A percentile compares a stretch with the other conserved stretches of the same genome.
Conservation (phyloP, 1,140 invertebrate genomes). For the Gryon sp. region DNA sequence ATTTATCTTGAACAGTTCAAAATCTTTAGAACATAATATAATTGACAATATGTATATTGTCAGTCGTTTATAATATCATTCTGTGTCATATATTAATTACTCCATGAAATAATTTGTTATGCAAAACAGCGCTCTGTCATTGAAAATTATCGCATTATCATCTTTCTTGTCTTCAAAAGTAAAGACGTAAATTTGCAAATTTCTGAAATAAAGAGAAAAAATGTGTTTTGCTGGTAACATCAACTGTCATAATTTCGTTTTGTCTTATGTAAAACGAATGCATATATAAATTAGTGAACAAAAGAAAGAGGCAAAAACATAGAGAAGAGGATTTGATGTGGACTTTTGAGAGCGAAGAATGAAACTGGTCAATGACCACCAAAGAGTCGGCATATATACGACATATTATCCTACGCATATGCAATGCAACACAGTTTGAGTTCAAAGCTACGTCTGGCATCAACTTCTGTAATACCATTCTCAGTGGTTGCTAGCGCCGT, state of each 20-base stretch:
- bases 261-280: not conserved
- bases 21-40: too few relatives aligned
- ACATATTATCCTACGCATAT: constrained; percentile 54
- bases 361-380: constrained; percentile 51
- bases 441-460: constrained; percentile 52
- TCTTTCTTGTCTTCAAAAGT: too few relatives aligned
- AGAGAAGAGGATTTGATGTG: constrained; percentile 1
- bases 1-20: too few relatives aligned
- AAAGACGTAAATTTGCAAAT: too few relatives aligned
- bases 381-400: constrained; percentile 29
- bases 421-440: constrained; percentile 36
- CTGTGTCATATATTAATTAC: too few relatives aligned
- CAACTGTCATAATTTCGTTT: not conserved
- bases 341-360: constrained; percentile 21
- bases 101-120: too few relatives aligned
- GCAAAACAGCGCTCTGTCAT: too few relatives aligned
- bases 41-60: too few relatives aligned
- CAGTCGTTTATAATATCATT: too few relatives aligned
- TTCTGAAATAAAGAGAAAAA: not conserved
- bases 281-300: not conserved
- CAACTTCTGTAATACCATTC: constrained; percentile 50
- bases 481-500: constrained; percentile 26
- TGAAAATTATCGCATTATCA: too few relatives aligned
- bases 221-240: not conserved
- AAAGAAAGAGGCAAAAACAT: not conserved